Evolutionary conservation across 2,797 vertebrate genomes (phyloP).

Genomic region (Sebastes itinus): DNA sequence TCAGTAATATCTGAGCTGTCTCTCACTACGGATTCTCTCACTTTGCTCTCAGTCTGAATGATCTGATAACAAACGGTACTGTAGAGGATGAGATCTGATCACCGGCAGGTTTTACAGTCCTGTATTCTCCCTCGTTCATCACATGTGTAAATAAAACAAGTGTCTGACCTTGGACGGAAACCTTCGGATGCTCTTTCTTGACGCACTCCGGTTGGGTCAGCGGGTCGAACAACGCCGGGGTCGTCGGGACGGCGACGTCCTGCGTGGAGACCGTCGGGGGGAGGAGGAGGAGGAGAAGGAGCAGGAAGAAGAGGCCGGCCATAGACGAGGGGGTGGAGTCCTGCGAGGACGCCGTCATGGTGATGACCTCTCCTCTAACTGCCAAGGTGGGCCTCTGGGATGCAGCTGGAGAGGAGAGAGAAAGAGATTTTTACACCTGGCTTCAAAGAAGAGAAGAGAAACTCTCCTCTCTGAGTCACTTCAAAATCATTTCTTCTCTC

Average conservation of each 20-base stretch:
- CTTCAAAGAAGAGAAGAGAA: constrained; percentile 47
- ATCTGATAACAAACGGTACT: too few species aligned
- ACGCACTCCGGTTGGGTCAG: constrained; percentile 80
- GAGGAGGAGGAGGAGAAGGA: constrained; percentile 71
- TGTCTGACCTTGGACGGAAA: constrained; percentile 93
- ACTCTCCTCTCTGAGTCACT: constrained; percentile 34
- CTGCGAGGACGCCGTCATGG: constrained; percentile 88
- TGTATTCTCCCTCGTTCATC: neutral
- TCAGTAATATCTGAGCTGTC: neutral
- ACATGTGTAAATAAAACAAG: neutral
- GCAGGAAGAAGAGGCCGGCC: constrained; percentile 79
- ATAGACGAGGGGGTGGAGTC: constrained; percentile 84
- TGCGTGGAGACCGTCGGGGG: constrained; percentile 67
- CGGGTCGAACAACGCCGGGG: constrained; percentile 50
- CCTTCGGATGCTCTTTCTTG: constrained; percentile 91
- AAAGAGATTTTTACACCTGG: constrained; percentile 33
- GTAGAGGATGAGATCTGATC: neutral
- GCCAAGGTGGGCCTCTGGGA: constrained; percentile 83
- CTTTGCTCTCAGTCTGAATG: neutral
- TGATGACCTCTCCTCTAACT: constrained; percentile 88
- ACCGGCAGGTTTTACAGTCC: neutral
- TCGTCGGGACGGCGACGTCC: constrained; percentile 73
- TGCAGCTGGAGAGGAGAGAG: constrained; percentile 79
- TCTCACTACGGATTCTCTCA: neutral
- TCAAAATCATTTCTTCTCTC: constrained; percentile 42